A percentile compares a stretch with the other conserved stretches of the same genome.
Evolutionary conservation across 1,140 invertebrate species (phyloP).

Genomic region (Danaus plexippus): DNA sequence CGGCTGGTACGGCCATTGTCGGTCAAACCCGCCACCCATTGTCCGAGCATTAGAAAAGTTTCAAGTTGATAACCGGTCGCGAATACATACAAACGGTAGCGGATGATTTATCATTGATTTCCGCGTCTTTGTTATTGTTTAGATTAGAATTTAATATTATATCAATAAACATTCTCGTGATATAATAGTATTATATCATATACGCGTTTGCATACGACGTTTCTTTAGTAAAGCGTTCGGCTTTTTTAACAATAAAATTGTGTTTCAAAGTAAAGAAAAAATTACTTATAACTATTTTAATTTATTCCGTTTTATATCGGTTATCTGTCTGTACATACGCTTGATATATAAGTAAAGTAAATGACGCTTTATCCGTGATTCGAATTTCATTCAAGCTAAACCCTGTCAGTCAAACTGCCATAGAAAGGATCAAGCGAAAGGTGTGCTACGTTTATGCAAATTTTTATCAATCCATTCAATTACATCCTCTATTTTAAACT

Average conservation of each 20-base stretch:
- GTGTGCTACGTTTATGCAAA: constrained; percentile 66
- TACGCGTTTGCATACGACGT: too few relatives aligned
- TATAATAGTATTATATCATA: too few relatives aligned
- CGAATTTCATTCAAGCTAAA: constrained; percentile 52
- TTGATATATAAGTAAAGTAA: constrained; percentile 28
- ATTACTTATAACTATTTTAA: too few relatives aligned
- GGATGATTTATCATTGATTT: constrained; percentile 26
- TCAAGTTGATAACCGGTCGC: constrained; percentile 53
- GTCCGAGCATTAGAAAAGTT: constrained; percentile 58
- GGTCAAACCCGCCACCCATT: constrained; percentile 54
- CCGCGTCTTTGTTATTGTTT: constrained; percentile 17
- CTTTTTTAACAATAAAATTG: too few relatives aligned
- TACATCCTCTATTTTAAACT: constrained; percentile 19
- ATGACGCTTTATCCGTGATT: constrained; percentile 41
- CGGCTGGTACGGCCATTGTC: constrained; percentile 54
- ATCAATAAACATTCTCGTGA: too few relatives aligned
- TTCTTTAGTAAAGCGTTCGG: too few relatives aligned
- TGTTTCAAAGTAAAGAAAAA: too few relatives aligned
- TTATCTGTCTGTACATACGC: too few relatives aligned
- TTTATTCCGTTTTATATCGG: too few relatives aligned
- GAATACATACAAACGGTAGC: constrained; percentile 34
- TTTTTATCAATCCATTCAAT: constrained; percentile 36
- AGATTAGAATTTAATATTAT: too few relatives aligned
- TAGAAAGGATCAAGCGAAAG: constrained; percentile 64
- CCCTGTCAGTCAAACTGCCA: constrained; percentile 66